Conservation (phyloP, 2,797 vertebrate genomes). For the Acipenser transmontanus region DNA sequence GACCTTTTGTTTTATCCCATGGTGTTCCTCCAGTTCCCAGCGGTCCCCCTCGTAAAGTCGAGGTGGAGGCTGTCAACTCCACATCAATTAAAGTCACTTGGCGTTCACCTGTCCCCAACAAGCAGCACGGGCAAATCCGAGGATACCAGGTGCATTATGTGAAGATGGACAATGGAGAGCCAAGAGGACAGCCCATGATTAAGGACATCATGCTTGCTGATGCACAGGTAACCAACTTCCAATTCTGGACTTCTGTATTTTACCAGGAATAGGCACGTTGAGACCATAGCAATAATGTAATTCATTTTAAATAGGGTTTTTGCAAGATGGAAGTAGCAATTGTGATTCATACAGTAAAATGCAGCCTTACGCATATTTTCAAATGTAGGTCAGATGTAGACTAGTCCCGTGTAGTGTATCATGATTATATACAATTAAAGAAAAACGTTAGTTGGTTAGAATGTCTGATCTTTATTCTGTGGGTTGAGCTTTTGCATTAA, state of each 20-base stretch:
- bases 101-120: slow-evolving; percentile 95
- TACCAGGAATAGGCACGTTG: neutral
- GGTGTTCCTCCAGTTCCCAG: slow-evolving; percentile 99
- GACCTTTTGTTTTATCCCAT: slow-evolving; percentile 97
- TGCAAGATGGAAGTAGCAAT: too few relatives aligned
- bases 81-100: slow-evolving; percentile 97
- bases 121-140: slow-evolving; percentile 97
- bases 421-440: too few relatives aligned
- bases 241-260: slow-evolving; percentile 10
- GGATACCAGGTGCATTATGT: slow-evolving; percentile 99
- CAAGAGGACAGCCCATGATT: slow-evolving; percentile 90
- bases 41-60: slow-evolving; percentile 99
- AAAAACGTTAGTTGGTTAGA: too few relatives aligned
- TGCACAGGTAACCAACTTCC: slow-evolving; percentile 76
- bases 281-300: neutral
- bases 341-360: too few relatives aligned
- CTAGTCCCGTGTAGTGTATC: too few relatives aligned
- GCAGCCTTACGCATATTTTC: too few relatives aligned
- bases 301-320: too few relatives aligned
- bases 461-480: too few relatives aligned
- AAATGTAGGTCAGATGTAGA: too few relatives aligned
- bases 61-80: slow-evolving; percentile 99
- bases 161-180: slow-evolving; percentile 94
- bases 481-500: too few relatives aligned
- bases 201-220: slow-evolving; percentile 98